Base-by-base conservation (phyloP, 2,113 vertebrate genomes). In the Rhadina sibilatrix region DNA sequence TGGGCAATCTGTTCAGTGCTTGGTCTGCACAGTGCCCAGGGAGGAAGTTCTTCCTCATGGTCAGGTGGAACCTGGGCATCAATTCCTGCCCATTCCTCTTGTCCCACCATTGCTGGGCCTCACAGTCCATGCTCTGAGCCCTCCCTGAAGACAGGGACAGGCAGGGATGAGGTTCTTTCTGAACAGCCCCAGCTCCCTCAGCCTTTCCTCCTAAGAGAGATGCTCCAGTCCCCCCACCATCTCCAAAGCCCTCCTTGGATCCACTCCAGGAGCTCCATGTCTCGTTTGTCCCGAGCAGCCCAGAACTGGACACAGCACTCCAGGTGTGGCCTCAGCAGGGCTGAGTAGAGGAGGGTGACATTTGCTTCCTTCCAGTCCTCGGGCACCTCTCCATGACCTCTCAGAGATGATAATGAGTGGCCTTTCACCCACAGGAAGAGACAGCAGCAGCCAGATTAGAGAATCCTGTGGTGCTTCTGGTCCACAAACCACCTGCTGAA, bases 241-340 rank as follows among this genome's bases (percentile, higher is more conserved):
- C 54, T 24, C 46, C 1, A 0, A 10, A 15, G 25, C 15, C 33
- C 37, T 60, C 6, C 0, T 2, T n/a, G 54, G 24, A 12, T 11
- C 65, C 1, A 1, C 31, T 60, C 37, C 65, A 60, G 54, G 15
- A 42, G 37, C 54, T 42, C 46, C 31, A 1, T 6, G 3, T 35
- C 31, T 8, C 30, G 24, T 12, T 15, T 31, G 30, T 31, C 37
- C 56, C 0, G 0, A 59, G 31, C 46, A 71, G 66, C 46, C 25
- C 31, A 24, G 30, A 42, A 8, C 15, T 30, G 54, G 54, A 40
- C 46, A 10, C 37, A 15, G 54, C 31, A 6, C 25, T 60, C 12
- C 47, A 63, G 46, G 21, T 15, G 12, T 31, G 56, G 56, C 81
- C 47, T 37, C 38, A 5, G 10, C 27, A 31, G 47, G 80, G 27